These are phyloP conservation scores for Eueides isabella DNA, from an alignment of 1,140 invertebrate species.

Conservation along the genomic window DNA sequence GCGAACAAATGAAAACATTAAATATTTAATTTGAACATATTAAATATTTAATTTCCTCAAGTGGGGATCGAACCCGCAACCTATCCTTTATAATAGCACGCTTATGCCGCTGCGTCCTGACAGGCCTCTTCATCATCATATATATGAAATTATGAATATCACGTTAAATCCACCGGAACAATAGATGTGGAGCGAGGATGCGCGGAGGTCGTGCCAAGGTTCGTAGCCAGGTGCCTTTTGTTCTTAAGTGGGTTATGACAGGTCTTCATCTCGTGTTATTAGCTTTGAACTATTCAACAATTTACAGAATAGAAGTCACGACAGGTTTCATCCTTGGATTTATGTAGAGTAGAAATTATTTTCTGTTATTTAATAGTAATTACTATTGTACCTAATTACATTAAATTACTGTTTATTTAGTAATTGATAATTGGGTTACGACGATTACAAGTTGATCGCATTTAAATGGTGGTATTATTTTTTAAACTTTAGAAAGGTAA, in stretches of 20 bases:
- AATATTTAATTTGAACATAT: too few relatives aligned
- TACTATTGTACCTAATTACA: background rate
- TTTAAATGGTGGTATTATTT: too few relatives aligned
- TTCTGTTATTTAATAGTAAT: constrained; percentile 1
- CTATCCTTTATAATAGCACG: too few relatives aligned
- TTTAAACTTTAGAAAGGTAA: too few relatives aligned
- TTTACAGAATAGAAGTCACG: constrained; percentile 31
- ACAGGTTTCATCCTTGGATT: constrained; percentile 25
- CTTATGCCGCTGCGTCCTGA: too few relatives aligned
- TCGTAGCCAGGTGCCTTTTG: constrained; percentile 65
- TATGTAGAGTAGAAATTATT: constrained; percentile 18
- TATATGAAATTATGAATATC: too few relatives aligned
- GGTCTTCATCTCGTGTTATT: constrained; percentile 49
- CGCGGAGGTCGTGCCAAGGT: constrained; percentile 76
- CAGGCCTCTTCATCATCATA: too few relatives aligned
- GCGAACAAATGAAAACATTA: background rate
- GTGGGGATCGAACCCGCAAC: too few relatives aligned
- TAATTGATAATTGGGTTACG: background rate
- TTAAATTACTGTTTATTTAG: background rate
- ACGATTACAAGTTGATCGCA: background rate
- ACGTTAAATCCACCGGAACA: constrained; percentile 49
- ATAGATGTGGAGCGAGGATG: constrained; percentile 77
- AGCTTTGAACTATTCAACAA: constrained; percentile 50
- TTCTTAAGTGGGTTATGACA: constrained; percentile 68
- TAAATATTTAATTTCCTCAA: too few relatives aligned